phyloP scores from a whole-genome alignment of 2,113 vertebrate species.

The Parotia lawesii region DNA sequence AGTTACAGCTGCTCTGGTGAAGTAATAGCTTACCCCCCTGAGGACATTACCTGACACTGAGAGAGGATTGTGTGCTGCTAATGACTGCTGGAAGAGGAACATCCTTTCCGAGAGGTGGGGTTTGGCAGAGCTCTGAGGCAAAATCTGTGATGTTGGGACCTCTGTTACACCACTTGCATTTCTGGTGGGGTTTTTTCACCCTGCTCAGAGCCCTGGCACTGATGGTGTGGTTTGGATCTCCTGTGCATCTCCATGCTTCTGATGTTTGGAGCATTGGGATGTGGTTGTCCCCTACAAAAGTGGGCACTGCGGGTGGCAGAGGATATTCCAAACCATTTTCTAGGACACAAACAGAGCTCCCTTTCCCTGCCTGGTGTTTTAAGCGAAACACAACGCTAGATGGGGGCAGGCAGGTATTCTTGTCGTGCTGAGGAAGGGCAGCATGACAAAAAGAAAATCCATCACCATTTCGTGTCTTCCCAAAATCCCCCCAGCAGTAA shows the following conservation, averaged over 20 bases:
- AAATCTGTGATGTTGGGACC: background rate
- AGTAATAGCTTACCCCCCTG: background rate
- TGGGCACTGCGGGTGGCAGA: fast-evolving
- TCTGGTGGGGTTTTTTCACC: background rate
- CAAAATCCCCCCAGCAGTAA: background rate
- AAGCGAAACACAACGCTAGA: background rate
- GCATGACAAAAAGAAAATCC: background rate
- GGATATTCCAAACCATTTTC: background rate
- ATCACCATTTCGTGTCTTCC: background rate
- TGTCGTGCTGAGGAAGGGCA: background rate
- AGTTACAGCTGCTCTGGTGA: background rate
- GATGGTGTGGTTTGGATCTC: background rate
- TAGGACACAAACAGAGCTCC: background rate
- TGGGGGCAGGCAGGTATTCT: background rate
- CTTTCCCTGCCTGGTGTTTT: background rate
- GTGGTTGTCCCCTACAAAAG: background rate
- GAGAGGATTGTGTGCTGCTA: background rate
- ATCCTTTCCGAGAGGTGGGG: background rate
- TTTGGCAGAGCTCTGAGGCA: background rate
- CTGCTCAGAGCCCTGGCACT: background rate
- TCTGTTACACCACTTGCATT: background rate
- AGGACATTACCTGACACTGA: background rate
- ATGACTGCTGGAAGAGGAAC: background rate
- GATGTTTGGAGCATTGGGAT: background rate
- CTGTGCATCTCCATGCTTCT: background rate